A percentile compares a stretch with the other conserved stretches of the same genome.
phyloP scores from a whole-genome alignment of 2,888 invertebrate genomes.

The Tenthredo distinguenda region DNA sequence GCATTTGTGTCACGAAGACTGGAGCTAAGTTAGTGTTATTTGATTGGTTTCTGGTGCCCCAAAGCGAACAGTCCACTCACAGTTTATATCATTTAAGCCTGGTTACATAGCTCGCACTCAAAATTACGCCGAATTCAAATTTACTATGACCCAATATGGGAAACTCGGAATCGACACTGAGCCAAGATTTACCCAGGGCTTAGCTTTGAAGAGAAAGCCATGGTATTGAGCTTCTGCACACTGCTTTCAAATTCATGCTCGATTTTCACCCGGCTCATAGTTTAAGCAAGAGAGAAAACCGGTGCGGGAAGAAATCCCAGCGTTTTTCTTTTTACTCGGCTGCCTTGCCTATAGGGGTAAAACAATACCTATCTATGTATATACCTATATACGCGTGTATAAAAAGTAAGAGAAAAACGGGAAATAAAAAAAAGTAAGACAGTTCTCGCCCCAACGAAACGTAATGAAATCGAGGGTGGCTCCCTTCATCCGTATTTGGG shows the following conservation, averaged over 20 bases:
- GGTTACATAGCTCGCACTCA: background rate
- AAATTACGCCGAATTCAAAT: constrained; percentile 21
- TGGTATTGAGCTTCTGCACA: constrained; percentile 19
- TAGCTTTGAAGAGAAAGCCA: constrained; percentile 25
- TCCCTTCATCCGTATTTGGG: background rate
- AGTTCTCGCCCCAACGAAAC: constrained; percentile 10
- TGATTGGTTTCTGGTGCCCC: background rate
- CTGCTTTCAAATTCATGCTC: constrained; percentile 18
- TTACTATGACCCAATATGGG: constrained; percentile 25
- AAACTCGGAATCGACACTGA: constrained; percentile 27
- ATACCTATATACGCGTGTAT: background rate
- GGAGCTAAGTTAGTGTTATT: background rate
- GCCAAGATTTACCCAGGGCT: constrained; percentile 20
- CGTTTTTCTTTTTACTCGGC: background rate
- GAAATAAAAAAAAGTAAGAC: background rate
- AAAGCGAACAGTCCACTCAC: background rate
- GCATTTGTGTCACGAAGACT: background rate
- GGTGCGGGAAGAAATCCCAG: background rate
- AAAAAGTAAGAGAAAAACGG: background rate
- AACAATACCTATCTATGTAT: background rate
- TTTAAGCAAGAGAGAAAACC: background rate
- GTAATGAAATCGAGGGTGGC: constrained; percentile 7
- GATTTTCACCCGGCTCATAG: background rate
- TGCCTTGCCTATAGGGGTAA: background rate
- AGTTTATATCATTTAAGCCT: constrained; percentile 1